Evolutionary conservation across 2,888 invertebrate genomes (phyloP), one percentile per base, ranked within the genome.

Genomic region (Drosophila falleni): DNA sequence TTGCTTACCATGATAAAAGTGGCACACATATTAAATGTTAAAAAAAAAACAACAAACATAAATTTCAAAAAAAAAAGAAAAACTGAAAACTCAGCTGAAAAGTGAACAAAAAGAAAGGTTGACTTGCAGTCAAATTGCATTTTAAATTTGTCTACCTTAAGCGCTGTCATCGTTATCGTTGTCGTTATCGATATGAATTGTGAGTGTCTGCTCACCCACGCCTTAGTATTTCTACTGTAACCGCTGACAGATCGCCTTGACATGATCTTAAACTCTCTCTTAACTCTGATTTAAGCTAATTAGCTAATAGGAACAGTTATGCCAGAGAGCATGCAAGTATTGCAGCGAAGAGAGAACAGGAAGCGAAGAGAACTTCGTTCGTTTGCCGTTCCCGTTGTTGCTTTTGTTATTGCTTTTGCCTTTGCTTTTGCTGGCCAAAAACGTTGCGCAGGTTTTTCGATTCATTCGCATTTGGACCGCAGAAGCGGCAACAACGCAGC

Each of bases 401-500:
- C 66, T 55, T 61, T 60, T 72, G 55, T 61, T 44, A n/a, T 37
- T 66, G 66, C 46, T 15, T 23, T 8, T 60, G 13, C 13, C 19
- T 54, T 63, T 55, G 64, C 59, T 62, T 47, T 72, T 49, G 61
- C 65, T 58, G 55, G 71, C 47, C 41, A 41, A 65, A 65, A 76
- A 78, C 75, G 71, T 67, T 72, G 78, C 72, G 80, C 80, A 80
- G 80, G 77, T 80, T 80, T 72, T 58, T 62, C 71, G 60, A 64
- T 64, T 79, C 83, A 82, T 80, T 76, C 82, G 82, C 80, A 79
- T 68, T 82, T 66, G 74, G 73, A 78, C 78, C 81, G 74, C 81
- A 61, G 80, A 47, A 56, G 79, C 79, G 79, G 78, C 73, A 79
- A 80, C 79, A 77, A 80, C 79, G 80, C 73, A 31, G 50, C 50